These are phyloP conservation scores for Nebria ingens DNA, from an alignment of 1,140 invertebrate species.

Conservation along the genomic window DNA sequence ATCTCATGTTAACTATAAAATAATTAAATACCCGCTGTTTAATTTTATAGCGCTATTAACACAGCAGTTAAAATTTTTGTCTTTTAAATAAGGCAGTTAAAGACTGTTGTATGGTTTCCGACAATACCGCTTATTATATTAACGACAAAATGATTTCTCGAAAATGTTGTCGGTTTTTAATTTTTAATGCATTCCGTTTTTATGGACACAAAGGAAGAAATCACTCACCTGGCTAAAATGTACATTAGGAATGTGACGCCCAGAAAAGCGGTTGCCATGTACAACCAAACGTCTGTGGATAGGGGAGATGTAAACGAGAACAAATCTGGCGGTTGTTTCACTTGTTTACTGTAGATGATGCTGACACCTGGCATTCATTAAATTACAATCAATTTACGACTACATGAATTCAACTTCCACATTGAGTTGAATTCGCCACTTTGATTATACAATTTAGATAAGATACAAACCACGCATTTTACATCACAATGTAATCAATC, in stretches of 20 bases:
- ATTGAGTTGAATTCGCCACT: no score
- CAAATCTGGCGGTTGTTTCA: slow-evolving; percentile 57
- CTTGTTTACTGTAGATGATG: slow-evolving; percentile 65
- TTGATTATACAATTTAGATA: no score
- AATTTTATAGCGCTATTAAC: slow-evolving; percentile 3
- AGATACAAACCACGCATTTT: no score
- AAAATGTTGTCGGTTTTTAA: no score
- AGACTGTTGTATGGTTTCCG: not conserved
- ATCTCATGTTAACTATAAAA: not conserved
- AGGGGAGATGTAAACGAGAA: slow-evolving; percentile 84
- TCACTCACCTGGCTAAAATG: slow-evolving; percentile 60
- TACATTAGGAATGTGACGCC: slow-evolving; percentile 78
- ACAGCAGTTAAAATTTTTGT: slow-evolving; percentile 8
- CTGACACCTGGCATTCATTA: slow-evolving; percentile 50
- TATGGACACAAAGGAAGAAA: not conserved
- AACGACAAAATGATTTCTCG: not conserved
- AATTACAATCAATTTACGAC: not conserved
- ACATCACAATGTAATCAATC: no score
- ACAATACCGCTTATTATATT: no score
- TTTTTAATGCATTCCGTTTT: not conserved
- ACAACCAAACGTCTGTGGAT: slow-evolving; percentile 86
- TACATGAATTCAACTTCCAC: slow-evolving; percentile 6
- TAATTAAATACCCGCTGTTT: slow-evolving; percentile 1
- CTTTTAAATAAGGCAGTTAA: not conserved
- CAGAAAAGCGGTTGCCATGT: slow-evolving; percentile 79